Evolutionary conservation across 37 sponge, comb jelly and placozoan species (phyloP).

Genomic region (Agelas oroides): DNA sequence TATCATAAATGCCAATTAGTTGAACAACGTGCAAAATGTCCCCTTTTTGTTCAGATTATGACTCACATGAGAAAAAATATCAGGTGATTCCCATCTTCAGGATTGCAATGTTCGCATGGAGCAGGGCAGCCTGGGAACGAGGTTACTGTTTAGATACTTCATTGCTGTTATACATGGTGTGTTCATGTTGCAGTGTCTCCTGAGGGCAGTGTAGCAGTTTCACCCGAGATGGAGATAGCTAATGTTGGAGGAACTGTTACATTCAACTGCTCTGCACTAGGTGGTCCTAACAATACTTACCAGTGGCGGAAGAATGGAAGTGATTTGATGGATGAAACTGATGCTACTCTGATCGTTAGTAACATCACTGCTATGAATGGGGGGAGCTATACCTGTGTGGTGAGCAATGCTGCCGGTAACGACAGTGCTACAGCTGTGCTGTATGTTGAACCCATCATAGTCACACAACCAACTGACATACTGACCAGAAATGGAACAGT

Average conservation of each 20-base stretch:
- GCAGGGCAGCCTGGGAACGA: too few relatives aligned
- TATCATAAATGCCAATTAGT: too few relatives aligned
- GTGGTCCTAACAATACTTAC: slow-evolving; percentile 63
- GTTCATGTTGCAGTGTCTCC: slow-evolving; percentile 14
- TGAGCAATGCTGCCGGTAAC: slow-evolving; percentile 62
- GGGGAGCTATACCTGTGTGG: slow-evolving; percentile 73
- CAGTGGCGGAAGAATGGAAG: slow-evolving; percentile 20
- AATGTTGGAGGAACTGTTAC: slow-evolving; percentile 8
- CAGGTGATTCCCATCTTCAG: too few relatives aligned
- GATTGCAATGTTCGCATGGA: too few relatives aligned
- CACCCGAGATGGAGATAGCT: too few relatives aligned
- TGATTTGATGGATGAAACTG: background rate
- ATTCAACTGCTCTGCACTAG: slow-evolving; percentile 59
- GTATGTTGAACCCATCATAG: slow-evolving; percentile 26
- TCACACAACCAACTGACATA: slow-evolving; percentile 12
- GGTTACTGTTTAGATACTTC: background rate
- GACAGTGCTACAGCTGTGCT: slow-evolving; percentile 25
- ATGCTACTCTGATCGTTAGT: background rate
- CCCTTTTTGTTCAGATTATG: too few relatives aligned
- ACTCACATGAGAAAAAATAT: too few relatives aligned
- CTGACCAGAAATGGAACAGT: slow-evolving; percentile 2
- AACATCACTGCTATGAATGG: slow-evolving; percentile 53
- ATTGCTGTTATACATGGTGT: background rate
- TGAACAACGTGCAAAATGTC: too few relatives aligned
- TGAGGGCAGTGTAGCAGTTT: slow-evolving; percentile 37